Conservation (phyloP, 2,888 invertebrate species). For the Electrophaes corylata region DNA sequence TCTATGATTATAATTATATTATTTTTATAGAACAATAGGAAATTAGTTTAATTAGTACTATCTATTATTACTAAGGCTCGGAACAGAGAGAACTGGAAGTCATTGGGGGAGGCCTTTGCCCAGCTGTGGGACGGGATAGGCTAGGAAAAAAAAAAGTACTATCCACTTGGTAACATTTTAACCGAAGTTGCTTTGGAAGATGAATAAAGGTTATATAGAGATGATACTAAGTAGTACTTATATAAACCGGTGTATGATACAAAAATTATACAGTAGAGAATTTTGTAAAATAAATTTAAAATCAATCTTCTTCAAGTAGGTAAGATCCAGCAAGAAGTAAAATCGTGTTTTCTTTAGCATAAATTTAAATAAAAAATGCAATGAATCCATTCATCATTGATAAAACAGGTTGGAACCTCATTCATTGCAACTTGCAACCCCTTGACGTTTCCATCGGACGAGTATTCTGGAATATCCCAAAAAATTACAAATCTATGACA, state of each 20-base stretch:
- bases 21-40: background rate
- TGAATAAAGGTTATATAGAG: too few species aligned
- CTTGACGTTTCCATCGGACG: background rate
- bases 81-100: too few species aligned
- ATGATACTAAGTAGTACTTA: too few species aligned
- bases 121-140: too few species aligned
- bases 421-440: constrained; percentile 47
- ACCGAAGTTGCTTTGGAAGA: too few species aligned
- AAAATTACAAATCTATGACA: background rate
- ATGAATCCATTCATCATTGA: constrained; percentile 64
- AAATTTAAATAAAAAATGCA: constrained; percentile 37
- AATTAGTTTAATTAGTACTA: background rate
- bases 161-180: too few species aligned
- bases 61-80: too few species aligned
- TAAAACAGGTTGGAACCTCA: constrained; percentile 67
- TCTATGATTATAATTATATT: constrained; percentile 13
- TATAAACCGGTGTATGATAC: background rate
- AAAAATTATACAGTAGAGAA: background rate
- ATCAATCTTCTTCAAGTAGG: background rate
- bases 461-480: constrained; percentile 5
- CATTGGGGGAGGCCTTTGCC: too few species aligned
- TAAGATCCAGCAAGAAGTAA: background rate
- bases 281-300: background rate
- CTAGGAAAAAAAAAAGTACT: too few species aligned
- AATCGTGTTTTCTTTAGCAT: constrained; percentile 22